Conservation (phyloP, 2,888 invertebrate genomes). For the Dinocampus coccinellae region DNA sequence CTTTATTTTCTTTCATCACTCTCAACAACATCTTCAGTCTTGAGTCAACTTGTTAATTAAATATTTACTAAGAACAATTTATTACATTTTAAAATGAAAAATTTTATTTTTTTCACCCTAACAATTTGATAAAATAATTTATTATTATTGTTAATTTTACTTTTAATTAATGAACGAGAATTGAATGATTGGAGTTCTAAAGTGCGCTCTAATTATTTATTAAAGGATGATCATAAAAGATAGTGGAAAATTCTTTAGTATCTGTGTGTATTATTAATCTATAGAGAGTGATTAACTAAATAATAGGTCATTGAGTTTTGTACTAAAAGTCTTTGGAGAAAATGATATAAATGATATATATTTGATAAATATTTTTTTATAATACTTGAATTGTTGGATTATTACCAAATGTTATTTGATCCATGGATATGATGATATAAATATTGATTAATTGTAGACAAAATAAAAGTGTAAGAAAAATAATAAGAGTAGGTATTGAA, state of each 20-base stretch:
- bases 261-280: not conserved
- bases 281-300: not conserved
- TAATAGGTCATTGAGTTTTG: not conserved
- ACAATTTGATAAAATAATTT: not conserved
- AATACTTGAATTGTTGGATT: not conserved
- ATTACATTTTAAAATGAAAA: not conserved
- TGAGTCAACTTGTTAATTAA: not conserved
- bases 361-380: not conserved
- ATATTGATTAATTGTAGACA: slow-evolving; percentile 30
- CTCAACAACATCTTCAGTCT: slow-evolving; percentile 17
- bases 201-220: slow-evolving; percentile 21
- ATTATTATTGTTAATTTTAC: not conserved
- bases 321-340: not conserved
- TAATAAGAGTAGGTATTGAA: slow-evolving; percentile 9
- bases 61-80: not conserved
- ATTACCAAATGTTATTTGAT: no score
- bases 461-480: slow-evolving; percentile 5
- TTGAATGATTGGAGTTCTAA: slow-evolving; percentile 2
- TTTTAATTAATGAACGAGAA: slow-evolving; percentile 1
- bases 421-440: not conserved
- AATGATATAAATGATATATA: not conserved
- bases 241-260: not conserved
- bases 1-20: not conserved
- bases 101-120: not conserved
- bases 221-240: not conserved